Base-by-base conservation (phyloP, 2,797 vertebrate genomes). In the Spheniscus humboldti region DNA sequence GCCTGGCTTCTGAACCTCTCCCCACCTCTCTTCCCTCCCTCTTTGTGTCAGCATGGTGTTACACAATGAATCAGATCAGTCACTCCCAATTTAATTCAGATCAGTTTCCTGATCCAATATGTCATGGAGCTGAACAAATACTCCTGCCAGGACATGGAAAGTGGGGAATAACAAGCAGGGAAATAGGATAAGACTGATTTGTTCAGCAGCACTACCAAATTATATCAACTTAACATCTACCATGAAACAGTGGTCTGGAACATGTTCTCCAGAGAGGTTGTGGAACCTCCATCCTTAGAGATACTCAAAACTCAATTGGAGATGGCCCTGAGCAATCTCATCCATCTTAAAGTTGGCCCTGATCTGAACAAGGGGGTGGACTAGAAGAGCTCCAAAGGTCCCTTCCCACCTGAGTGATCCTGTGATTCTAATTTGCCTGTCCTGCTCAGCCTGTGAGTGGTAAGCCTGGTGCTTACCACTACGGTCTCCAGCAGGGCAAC, bases 401-500 rank as follows among this genome's bases (percentile, higher is more conserved):
- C 45, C 20, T 57, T 50, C 55, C 23, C 24, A 66, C 11, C 27
- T 17, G 25, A 0, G 0, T 22, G 47, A 74, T 50, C 9, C 45
- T 23, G 7, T 45, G 25, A 45, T 71, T 74, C 47, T 20, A 23
- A 37, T 25, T 73, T n/a, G 43, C 41, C 57, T 57, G 19, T 41
- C 31, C 55, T 60, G 35, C 62, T 59, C 53, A 45, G 48, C 15
- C 37, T 39, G 41, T 9, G 23, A 56, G 79, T 10, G 9, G 22
- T 7, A 19, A 75, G 17, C 28, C 71, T 31, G 11, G 18, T 62
- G 43, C 60, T 62, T 30, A 55, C 11, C 25, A 13, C 24, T 6
- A 10, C 0, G 1, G 14, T 41, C 27, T 92, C 56, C 60, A 71
- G 33, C 0, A 41, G 27, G 8, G 25, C 4, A 4, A n/a, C 13